Percentiles rank a stretch among this genome's conserved stretches.
phyloP scores from a whole-genome alignment of 2,797 vertebrate genomes.

The Tokudaia muenninki region DNA sequence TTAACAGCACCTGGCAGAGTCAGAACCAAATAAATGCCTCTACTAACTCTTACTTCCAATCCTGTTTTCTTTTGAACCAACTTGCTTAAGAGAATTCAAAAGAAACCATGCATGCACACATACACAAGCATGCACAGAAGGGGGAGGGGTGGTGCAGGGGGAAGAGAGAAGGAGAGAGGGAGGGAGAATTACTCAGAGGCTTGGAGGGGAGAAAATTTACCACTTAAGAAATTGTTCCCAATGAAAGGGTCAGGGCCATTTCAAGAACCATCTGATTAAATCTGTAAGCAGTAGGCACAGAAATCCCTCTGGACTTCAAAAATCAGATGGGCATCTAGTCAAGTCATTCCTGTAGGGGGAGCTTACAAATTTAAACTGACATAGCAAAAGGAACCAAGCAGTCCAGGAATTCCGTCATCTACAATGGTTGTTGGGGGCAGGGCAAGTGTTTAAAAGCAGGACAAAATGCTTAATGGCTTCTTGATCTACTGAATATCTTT shows the following conservation, averaged over 20 bases:
- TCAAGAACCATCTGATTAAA: conserved; percentile 65
- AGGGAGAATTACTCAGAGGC: neutral
- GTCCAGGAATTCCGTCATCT: neutral
- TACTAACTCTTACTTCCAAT: neutral
- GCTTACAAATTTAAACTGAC: conserved; percentile 64
- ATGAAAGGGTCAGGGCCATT: conserved; percentile 49
- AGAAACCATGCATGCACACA: neutral
- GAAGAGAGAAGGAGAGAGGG: neutral
- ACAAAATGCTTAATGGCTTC: neutral
- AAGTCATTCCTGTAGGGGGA: conserved; percentile 63
- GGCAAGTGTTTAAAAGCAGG: neutral
- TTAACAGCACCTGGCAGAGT: neutral
- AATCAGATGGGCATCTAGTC: conserved; percentile 72
- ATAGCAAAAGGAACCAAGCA: neutral
- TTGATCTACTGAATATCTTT: neutral
- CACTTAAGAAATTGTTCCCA: conserved; percentile 25
- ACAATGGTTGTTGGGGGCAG: neutral
- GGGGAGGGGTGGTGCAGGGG: neutral
- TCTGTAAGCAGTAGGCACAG: conserved; percentile 57
- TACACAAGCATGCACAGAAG: neutral
- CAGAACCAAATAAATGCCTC: neutral
- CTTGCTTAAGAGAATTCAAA: conserved; percentile 20
- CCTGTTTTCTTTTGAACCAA: conserved; percentile 1
- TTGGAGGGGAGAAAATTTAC: conserved; percentile 1
- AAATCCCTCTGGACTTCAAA: conserved; percentile 51